phyloP scores from a whole-genome alignment of 2,113 vertebrate genomes.

The Candoia aspera region DNA sequence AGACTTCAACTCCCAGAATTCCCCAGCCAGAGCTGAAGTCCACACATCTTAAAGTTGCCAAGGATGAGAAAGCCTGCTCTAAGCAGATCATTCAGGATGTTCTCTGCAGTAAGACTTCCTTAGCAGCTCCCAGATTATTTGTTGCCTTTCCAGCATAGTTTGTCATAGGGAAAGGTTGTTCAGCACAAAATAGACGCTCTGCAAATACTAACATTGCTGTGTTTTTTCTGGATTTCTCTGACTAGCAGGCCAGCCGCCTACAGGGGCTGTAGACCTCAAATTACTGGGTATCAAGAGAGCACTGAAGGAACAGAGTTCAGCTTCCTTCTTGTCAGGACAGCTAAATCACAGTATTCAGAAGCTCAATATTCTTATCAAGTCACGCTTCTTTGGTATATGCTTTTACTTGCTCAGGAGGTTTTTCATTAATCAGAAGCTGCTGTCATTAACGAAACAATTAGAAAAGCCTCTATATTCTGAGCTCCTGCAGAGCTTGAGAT shows the following conservation, averaged over 20 bases:
- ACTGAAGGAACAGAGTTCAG: background rate
- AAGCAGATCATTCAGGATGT: background rate
- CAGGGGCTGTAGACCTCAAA: background rate
- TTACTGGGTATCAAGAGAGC: background rate
- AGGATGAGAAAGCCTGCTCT: no score
- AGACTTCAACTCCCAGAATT: no score
- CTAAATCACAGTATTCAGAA: background rate
- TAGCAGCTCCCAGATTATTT: background rate
- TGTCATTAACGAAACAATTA: background rate
- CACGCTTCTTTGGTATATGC: background rate
- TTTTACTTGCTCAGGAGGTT: background rate
- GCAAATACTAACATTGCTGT: background rate
- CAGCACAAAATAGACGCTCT: background rate
- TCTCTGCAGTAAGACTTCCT: background rate
- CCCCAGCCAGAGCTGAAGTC: no score
- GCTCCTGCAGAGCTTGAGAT: background rate
- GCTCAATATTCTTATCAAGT: background rate
- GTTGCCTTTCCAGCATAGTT: background rate
- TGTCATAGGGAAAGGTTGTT: background rate
- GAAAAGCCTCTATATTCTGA: background rate
- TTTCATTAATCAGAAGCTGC: background rate
- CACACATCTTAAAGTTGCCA: no score
- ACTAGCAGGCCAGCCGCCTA: background rate
- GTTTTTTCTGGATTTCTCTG: background rate
- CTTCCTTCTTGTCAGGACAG: background rate